Base-by-base conservation (phyloP, 2,888 invertebrate genomes). In the Drosophila meridiana region DNA sequence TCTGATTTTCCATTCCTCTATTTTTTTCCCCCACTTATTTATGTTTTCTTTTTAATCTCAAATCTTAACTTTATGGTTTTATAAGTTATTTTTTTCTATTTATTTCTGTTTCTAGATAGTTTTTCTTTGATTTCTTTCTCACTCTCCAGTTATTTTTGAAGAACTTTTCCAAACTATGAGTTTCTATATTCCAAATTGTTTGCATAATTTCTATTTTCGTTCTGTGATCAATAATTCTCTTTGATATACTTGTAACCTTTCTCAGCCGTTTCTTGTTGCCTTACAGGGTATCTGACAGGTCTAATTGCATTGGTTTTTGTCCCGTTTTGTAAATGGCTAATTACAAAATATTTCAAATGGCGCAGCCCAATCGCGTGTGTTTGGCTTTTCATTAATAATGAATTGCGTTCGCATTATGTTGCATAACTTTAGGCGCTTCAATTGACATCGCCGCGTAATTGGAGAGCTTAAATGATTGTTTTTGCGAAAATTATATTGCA, bases 351-450 rank as follows among this genome's bases (percentile, higher is more conserved):
- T 77, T 83, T 57, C 14, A 47, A 74, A 73, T 69, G 45, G 13
- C 47, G 55, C 48, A 59, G 36, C 55, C 52, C 67, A 58, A 48
- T 43, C 50, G 62, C 50, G 62, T 60, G 38, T 36, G 56, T 67
- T 69, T 60, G 56, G 69, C 57, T 64, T 75, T 63, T 84, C 71
- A 86, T 86, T 78, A 86, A 84, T 88, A 87, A 84, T 73, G 87
- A 84, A 88, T 87, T 74, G 74, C 62, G 38, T 53, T 72, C 57
- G 68, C 48, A 64, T 75, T 73, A 70, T 70, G 60, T 76, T 68
- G 68, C 73, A 69, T 69, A 69, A 64, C 72, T 77, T 75, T 73
- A 69, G 73, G 75, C 77, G 75, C 73, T 77, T 63, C 77, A 77
- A 70, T 75, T 79, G 66, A 55, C 65, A 55, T 28, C 60, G 58